Percentiles rank a stretch among this genome's conserved stretches.
Conservation (phyloP, 2,113 vertebrate species). For the Hepsetus odoe region DNA sequence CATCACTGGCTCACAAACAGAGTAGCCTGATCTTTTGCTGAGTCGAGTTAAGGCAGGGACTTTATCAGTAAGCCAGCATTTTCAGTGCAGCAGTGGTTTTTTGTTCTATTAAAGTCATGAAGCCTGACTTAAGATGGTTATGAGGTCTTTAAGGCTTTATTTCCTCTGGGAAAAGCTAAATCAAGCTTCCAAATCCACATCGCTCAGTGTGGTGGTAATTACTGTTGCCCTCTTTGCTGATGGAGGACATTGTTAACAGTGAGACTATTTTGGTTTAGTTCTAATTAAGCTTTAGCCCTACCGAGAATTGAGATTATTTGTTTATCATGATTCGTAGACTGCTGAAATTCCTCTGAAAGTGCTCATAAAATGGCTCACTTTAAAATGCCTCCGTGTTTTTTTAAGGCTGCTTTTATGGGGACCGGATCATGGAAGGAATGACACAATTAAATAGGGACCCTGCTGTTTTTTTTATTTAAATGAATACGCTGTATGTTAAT, state of each 20-base stretch:
- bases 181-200: slow-evolving; percentile 40
- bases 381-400: slow-evolving; percentile 15
- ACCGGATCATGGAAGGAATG: too few relatives aligned
- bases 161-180: slow-evolving; percentile 45
- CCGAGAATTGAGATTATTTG: slow-evolving; percentile 7
- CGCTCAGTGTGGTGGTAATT: slow-evolving; percentile 43
- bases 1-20: slow-evolving; percentile 65
- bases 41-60: background rate
- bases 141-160: slow-evolving; percentile 19
- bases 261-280: slow-evolving; percentile 44
- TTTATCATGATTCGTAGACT: background rate
- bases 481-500: background rate
- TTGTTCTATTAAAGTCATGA: slow-evolving; percentile 14
- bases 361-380: background rate
- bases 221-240: slow-evolving; percentile 48
- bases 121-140: slow-evolving; percentile 9
- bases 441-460: background rate
- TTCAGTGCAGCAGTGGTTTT: background rate
- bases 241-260: slow-evolving; percentile 48
- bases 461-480: background rate
- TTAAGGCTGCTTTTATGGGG: slow-evolving; percentile 1
- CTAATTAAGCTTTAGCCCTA: slow-evolving; percentile 36
- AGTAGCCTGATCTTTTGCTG: background rate
- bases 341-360: slow-evolving; percentile 10
- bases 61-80: background rate